Percentiles rank a stretch among this genome's conserved stretches.
phyloP scores from a whole-genome alignment of 2,113 vertebrate genomes.

The Diphyllodes magnificus region DNA sequence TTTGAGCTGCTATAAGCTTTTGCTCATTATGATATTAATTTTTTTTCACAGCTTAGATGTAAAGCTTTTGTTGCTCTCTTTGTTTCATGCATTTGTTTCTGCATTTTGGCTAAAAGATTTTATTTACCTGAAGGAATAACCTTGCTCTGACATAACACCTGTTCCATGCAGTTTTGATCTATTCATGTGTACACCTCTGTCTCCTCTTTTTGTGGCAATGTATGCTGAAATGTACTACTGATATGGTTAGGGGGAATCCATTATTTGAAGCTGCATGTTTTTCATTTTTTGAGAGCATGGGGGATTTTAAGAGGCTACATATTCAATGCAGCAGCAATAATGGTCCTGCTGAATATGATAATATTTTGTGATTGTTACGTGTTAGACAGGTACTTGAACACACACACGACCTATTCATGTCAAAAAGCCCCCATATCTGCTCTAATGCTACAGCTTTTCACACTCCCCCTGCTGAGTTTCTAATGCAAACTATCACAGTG shows the following conservation, averaged over 20 bases:
- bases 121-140: constrained; percentile 5
- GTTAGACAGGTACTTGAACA: constrained; percentile 64
- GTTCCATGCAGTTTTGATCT: neutral
- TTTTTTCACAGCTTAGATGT: neutral
- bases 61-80: neutral
- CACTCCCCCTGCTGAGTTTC: constrained; percentile 66
- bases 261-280: neutral
- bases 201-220: neutral
- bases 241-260: neutral
- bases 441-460: constrained; percentile 59
- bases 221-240: neutral
- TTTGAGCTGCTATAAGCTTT: neutral
- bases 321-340: constrained; percentile 24
- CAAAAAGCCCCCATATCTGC: constrained; percentile 35
- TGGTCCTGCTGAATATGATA: constrained; percentile 19
- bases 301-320: constrained; percentile 7
- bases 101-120: neutral
- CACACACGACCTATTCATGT: constrained; percentile 61
- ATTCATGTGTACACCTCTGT: neutral
- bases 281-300: neutral
- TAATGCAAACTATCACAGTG: constrained; percentile 75
- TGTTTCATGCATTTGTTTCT: neutral
- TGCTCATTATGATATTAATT: neutral
- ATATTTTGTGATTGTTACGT: constrained; percentile 19
- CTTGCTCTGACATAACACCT: neutral